These are phyloP conservation scores for Tetraodon nigroviridis DNA, from an alignment of 2,113 vertebrate species.

Conservation along the genomic window DNA sequence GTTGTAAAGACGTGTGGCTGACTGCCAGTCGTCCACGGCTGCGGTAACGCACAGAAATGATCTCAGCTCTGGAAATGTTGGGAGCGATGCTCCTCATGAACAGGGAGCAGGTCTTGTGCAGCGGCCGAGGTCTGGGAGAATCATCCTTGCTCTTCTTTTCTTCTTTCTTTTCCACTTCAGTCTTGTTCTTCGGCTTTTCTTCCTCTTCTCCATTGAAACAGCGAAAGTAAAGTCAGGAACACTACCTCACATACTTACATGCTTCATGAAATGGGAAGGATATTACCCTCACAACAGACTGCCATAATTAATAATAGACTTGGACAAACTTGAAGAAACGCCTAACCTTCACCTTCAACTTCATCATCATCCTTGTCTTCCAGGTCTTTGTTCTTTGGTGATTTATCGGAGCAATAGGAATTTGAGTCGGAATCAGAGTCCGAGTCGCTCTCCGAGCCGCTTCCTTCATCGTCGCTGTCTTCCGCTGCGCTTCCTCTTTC, in stretches of 20 bases:
- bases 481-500: constrained; percentile 83
- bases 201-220: constrained; percentile 45
- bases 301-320: neutral
- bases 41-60: constrained; percentile 80
- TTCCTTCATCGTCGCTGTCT: constrained; percentile 84
- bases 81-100: constrained; percentile 92
- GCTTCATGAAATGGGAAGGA: too few relatives aligned
- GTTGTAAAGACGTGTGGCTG: neutral
- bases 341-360: constrained; percentile 56
- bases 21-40: neutral
- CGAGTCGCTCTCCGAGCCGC: constrained; percentile 81
- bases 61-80: constrained; percentile 86
- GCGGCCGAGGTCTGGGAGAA: constrained; percentile 79
- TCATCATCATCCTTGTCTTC: constrained; percentile 64
- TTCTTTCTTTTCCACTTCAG: constrained; percentile 71
- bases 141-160: constrained; percentile 80
- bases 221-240: neutral
- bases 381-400: constrained; percentile 69
- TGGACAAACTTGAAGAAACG: neutral
- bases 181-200: constrained; percentile 56
- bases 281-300: neutral
- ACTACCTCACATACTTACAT: too few relatives aligned
- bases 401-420: constrained; percentile 75
- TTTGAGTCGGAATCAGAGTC: constrained; percentile 76
- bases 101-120: constrained; percentile 87